Base-by-base conservation (phyloP, 2,797 vertebrate genomes). In the Vireo griseus region DNA sequence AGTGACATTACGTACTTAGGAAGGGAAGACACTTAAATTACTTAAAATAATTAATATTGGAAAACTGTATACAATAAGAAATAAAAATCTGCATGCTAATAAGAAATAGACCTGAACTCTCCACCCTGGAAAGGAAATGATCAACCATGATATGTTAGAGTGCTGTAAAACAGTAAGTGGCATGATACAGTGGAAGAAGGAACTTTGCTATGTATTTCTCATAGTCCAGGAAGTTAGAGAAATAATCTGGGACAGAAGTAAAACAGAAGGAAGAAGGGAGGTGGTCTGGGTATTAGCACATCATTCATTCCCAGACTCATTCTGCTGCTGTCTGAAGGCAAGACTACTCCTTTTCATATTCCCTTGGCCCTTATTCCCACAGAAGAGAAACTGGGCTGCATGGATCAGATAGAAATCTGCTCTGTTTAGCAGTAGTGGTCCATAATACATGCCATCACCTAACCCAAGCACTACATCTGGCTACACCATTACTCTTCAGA, bases 311-410 rank as follows among this genome's bases (percentile, higher is more conserved):
- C 65, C 16, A 73, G 35, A 37, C n/a, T 77, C n/a, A 6, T 47
- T 62, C 7, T 77, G 21, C 35, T 77, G 51, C 69, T 80, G 11
- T 47, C 31, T 59, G 40, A 77, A 77, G 51, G 61, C 22, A 55
- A 29, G 48, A 55, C 37, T 5, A 3, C 21, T 69, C n/a, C 29
- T 48, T 28, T 55, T 63, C 18, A 4, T n/a, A 65, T 35, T 28
- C 9, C 13, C 5, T 50, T 75, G 7, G 9, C 37, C 0, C 0
- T 29, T 63, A 40, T 48, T 72, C n/a, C 24, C 16, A 16, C 18
- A 21, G 58, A n/a, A 63, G 45, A 75, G 17, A 47, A 66, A 18
- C 1, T 21, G 21, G 21, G 6, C 10, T 52, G 21, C 50, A 4
- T 9, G 12, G 33, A 57, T 11, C 45, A 51, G 66, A 11, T 7